Evolutionary conservation across 2,888 invertebrate species (phyloP), one percentile per base, ranked within the genome.

Genomic region (Didymodactylos carnosus): DNA sequence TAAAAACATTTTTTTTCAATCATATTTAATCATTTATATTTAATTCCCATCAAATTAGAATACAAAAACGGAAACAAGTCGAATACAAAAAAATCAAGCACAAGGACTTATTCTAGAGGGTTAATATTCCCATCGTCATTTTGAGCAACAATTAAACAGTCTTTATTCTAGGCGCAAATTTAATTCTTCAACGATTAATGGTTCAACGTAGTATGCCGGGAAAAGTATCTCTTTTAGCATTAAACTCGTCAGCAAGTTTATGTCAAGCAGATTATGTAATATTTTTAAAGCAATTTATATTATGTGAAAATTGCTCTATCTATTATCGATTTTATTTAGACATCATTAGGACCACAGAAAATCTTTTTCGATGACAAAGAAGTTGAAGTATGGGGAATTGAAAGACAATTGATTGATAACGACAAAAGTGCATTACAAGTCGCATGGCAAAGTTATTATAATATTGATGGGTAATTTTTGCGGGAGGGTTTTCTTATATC

Each of bases 391-490:
- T 76, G 77, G 49, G 82, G 83, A 25, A 77, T 83, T 14, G 82
- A 83, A 77, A 77, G 83, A 75, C 62, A 62, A 35, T 81, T 81
- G 14, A 82, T 83, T 70, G 79, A 79, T 75, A 81, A 82, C 11
- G 73, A 62, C 29, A 19, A 77, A 13, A 77, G 78, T 41, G 82
- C 82, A 75, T 78, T 81, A 14, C 82, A 82, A 11, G 81, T 81
- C 27, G 80, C 82, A 19, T 83, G 83, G 83, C 82, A 82, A 76
- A 80, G 81, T 3, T 83, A 82, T 76, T 82, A 82, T 75, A 80
- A 79, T 75, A 77, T 76, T 62, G 82, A 82, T 76, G 81, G 82
- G 83, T 83, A 76, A 74, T 79, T 6, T 2, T 53, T 27, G 16
- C 46, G 70, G 40, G 16, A 25, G n/a, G 39, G 13, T 23, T 2